Evolutionary conservation across 30 jellyfish, hydroid and myxozoan species (phyloP).

Genomic region (Chrysaora quinquecirrha): DNA sequence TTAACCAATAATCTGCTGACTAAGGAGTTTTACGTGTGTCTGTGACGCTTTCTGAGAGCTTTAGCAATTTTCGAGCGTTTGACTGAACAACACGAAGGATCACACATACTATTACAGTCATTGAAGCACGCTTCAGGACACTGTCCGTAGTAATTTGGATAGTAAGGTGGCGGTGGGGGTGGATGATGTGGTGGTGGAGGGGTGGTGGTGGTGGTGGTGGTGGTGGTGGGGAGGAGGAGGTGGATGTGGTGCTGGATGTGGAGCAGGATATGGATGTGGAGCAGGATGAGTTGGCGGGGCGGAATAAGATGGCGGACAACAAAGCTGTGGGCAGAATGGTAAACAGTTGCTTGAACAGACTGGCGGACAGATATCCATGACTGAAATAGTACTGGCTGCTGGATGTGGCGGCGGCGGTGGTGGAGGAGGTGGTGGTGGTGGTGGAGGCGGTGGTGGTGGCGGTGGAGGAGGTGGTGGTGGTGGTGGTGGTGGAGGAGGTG

Average conservation of each 20-base stretch:
- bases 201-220: background rate
- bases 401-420: slow-evolving; percentile 34
- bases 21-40: background rate
- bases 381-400: slow-evolving; percentile 58
- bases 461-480: slow-evolving; percentile 79
- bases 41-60: background rate
- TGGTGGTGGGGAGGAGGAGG: slow-evolving; percentile 6
- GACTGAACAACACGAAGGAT: slow-evolving; percentile 76
- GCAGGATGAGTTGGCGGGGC: slow-evolving; percentile 19
- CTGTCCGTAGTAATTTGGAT: slow-evolving; percentile 6
- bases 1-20: no score
- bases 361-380: slow-evolving; percentile 78
- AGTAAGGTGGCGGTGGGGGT: slow-evolving; percentile 24
- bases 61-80: slow-evolving; percentile 28
- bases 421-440: slow-evolving; percentile 40
- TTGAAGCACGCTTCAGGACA: slow-evolving; percentile 57
- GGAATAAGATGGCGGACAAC: slow-evolving; percentile 22
- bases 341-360: slow-evolving; percentile 59
- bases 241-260: slow-evolving; percentile 68
- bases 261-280: slow-evolving; percentile 83
- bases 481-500: slow-evolving; percentile 79
- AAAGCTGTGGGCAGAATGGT: slow-evolving; percentile 74
- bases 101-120: slow-evolving; percentile 40
- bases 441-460: slow-evolving; percentile 71
- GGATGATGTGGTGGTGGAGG: slow-evolving; percentile 1